phyloP scores from a whole-genome alignment of 1,140 invertebrate species.

The Chironomus striatipennis region DNA sequence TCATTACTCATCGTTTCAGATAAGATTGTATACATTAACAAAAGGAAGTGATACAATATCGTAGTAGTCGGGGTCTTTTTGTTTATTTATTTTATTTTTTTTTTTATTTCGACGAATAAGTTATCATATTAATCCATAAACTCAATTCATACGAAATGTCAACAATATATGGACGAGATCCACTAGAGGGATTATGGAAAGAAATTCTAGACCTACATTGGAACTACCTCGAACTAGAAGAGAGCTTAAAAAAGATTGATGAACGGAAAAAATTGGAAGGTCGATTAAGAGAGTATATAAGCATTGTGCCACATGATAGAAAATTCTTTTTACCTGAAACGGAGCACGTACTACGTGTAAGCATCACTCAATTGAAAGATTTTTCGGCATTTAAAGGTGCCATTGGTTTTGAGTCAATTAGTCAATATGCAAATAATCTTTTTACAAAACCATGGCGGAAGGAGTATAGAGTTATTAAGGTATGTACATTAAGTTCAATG shows the following conservation, averaged over 20 bases:
- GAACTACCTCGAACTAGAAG: conserved; percentile 65
- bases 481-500: conserved; percentile 35
- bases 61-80: too few relatives aligned
- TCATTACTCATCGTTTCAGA: background rate
- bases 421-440: conserved; percentile 75
- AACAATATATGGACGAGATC: conserved; percentile 38
- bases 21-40: background rate
- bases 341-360: conserved; percentile 60
- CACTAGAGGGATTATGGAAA: conserved; percentile 52
- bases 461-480: conserved; percentile 71
- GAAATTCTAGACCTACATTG: conserved; percentile 62
- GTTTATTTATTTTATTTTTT: too few relatives aligned
- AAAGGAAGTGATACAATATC: too few relatives aligned
- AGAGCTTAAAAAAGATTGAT: conserved; percentile 61
- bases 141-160: background rate
- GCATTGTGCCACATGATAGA: conserved; percentile 63
- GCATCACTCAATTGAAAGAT: conserved; percentile 54
- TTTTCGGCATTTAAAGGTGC: conserved; percentile 74
- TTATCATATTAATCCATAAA: background rate
- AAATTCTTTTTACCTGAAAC: conserved; percentile 71
- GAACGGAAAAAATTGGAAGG: conserved; percentile 66
- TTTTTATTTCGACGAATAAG: too few relatives aligned
- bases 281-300: conserved; percentile 69
- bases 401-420: conserved; percentile 72
- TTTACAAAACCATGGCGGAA: conserved; percentile 79